These are phyloP conservation scores for Arenaria interpres DNA, from an alignment of 2,113 vertebrate genomes.

Conservation along the genomic window DNA sequence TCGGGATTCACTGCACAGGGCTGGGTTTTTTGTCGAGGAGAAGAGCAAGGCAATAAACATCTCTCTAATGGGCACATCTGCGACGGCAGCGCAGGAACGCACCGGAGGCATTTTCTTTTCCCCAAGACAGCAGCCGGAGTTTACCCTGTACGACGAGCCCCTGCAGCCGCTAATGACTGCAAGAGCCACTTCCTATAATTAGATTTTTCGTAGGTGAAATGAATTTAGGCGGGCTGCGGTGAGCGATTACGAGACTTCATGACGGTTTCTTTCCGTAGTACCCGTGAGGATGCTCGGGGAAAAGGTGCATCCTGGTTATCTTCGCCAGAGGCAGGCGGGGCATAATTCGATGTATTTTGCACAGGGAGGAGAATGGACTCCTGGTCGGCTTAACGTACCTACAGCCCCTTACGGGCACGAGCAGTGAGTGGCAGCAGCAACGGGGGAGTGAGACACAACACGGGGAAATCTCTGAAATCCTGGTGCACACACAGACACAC, in stretches of 20 bases:
- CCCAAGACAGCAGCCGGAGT: not conserved
- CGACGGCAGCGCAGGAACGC: rapidly evolving
- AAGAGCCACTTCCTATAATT: not conserved
- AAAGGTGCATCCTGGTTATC: not conserved
- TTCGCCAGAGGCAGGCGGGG: not conserved
- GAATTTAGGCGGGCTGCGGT: not conserved
- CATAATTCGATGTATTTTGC: not conserved
- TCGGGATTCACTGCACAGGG: not conserved
- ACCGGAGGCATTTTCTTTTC: not conserved
- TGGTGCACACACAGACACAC: not conserved
- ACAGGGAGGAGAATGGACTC: not conserved
- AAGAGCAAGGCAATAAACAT: not conserved
- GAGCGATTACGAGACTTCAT: not conserved
- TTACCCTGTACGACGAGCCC: not conserved
- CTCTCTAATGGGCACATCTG: not conserved
- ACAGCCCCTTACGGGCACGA: not conserved
- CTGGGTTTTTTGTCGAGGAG: not conserved
- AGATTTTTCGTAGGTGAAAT: not conserved
- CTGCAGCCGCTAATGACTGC: not conserved
- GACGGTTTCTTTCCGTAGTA: rapidly evolving
- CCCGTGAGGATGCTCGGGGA: not conserved
- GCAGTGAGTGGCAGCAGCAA: rapidly evolving
- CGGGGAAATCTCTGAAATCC: not conserved
- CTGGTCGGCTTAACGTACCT: not conserved
- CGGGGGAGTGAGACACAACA: not conserved